These are phyloP conservation scores for Drosophila bocki DNA, from an alignment of 1,140 invertebrate species.

Conservation along the genomic window DNA sequence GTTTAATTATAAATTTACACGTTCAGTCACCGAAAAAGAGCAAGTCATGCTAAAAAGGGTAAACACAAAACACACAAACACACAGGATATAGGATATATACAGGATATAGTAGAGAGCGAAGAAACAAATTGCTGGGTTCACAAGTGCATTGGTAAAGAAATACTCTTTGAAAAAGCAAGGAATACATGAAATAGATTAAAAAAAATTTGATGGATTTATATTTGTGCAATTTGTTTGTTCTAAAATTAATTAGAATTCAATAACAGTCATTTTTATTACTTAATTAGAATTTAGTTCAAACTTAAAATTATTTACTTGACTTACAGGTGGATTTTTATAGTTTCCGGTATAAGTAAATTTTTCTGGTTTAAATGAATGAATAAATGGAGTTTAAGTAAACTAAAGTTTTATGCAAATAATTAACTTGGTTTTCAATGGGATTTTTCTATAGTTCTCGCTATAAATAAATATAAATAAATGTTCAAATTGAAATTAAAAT, in stretches of 20 bases:
- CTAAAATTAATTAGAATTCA: not conserved
- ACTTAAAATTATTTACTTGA: not conserved
- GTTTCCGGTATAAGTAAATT: not conserved
- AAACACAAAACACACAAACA: slow-evolving; percentile 52
- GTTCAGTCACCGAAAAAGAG: slow-evolving; percentile 69
- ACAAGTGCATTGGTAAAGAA: not conserved
- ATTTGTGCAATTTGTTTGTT: not conserved
- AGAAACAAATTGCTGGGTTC: not conserved
- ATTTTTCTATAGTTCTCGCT: too few species aligned
- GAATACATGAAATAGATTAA: too few species aligned
- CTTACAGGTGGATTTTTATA: not conserved
- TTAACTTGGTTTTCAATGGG: too few species aligned
- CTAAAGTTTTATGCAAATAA: too few species aligned
- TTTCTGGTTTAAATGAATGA: not conserved
- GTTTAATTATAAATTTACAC: slow-evolving; percentile 83
- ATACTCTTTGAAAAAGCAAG: not conserved
- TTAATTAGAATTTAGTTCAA: not conserved
- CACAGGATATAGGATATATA: slow-evolving; percentile 5
- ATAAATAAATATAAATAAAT: too few species aligned
- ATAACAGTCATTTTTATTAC: not conserved
- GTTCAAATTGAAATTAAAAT: not conserved
- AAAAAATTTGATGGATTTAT: not conserved
- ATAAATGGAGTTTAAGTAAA: too few species aligned
- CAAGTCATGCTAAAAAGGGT: slow-evolving; percentile 75
- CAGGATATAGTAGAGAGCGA: not conserved